Base-by-base conservation (phyloP, 1,140 invertebrate genomes). In the Bombus confusus region DNA sequence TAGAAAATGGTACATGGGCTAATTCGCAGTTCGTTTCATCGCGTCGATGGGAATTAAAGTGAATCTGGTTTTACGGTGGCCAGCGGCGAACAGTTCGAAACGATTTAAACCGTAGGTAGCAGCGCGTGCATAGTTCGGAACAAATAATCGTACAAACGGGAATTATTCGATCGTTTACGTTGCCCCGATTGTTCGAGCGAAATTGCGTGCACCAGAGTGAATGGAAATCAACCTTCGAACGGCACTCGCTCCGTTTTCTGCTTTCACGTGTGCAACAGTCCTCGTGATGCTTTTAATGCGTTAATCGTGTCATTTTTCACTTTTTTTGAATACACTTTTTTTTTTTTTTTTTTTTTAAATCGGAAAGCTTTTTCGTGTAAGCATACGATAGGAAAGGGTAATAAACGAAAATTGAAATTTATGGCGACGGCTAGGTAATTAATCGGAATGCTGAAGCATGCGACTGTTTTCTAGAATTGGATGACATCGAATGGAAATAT, bases 81-180 rank as follows among this genome's bases (percentile, higher is more conserved):
- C 13, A 59, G 12, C 25, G 13, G 6, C n/a, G 34, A 6, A 15
- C 12, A 15, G 37, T n/a, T 34, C 41, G 31, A 22, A 75, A 57
- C 47, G 73, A 43, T 75, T 76, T 59, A 76, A 68, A 76, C 52
- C 28, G 43, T 13, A 57, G 13, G 47, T 52, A 22, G 28, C 18
- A 13, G 47, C n/a, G 22, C 73, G 41, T 25, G 47, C 41, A 47
- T n/a, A 47, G 47, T 25, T 31, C 25, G 31, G 13, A 59, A 76
- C 74, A 76, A 76, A 76, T 76, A 76, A 76, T 76, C 52, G 74
- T 76, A 59, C 74, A 76, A 59, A 76, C 74, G 74, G 13, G 74
- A 34, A 76, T 76, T 59, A 76, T 76, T 76, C 34, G 74, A 76
- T 76, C 74, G 74, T 76, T 76, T 76, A 59, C 34, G 34, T 59